Conservation (phyloP, 2,888 invertebrate species). For the Rosalia funebris region DNA sequence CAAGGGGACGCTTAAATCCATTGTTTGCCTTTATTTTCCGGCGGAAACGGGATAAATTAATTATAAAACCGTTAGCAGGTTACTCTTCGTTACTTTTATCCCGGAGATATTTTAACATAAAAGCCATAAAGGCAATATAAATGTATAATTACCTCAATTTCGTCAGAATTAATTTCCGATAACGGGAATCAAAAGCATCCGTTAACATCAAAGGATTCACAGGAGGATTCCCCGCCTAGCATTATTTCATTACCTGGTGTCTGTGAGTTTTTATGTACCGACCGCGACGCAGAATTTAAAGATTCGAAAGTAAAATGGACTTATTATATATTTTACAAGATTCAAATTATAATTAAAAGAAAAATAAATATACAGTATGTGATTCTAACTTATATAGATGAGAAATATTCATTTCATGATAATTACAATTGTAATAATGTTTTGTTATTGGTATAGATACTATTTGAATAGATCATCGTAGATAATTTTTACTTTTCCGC, state of each 20-base stretch:
- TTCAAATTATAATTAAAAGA: too few relatives aligned
- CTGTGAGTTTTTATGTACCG: too few relatives aligned
- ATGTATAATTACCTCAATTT: not conserved
- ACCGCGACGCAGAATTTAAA: too few relatives aligned
- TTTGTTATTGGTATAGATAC: too few relatives aligned
- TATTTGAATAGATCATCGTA: too few relatives aligned
- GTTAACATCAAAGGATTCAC: conserved; percentile 9
- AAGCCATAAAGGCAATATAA: conserved; percentile 10
- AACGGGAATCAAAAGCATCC: conserved; percentile 9
- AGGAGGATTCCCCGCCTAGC: not conserved
- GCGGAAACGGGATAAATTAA: conserved; percentile 9
- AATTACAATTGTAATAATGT: too few relatives aligned
- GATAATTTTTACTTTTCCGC: too few relatives aligned
- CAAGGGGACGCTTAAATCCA: conserved; percentile 8
- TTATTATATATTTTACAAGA: too few relatives aligned
- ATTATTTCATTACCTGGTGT: conserved; percentile 2
- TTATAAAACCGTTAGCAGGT: conserved; percentile 1
- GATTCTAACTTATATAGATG: too few relatives aligned
- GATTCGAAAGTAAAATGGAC: too few relatives aligned
- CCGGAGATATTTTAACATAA: conserved; percentile 4
- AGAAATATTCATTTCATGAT: too few relatives aligned
- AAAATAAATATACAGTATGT: too few relatives aligned
- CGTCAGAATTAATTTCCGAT: conserved; percentile 9
- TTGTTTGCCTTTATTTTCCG: conserved; percentile 6
- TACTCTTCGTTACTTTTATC: conserved; percentile 10